These are phyloP conservation scores for Cremastinae sp. DNA, from an alignment of 2,888 invertebrate genomes.

Conservation along the genomic window DNA sequence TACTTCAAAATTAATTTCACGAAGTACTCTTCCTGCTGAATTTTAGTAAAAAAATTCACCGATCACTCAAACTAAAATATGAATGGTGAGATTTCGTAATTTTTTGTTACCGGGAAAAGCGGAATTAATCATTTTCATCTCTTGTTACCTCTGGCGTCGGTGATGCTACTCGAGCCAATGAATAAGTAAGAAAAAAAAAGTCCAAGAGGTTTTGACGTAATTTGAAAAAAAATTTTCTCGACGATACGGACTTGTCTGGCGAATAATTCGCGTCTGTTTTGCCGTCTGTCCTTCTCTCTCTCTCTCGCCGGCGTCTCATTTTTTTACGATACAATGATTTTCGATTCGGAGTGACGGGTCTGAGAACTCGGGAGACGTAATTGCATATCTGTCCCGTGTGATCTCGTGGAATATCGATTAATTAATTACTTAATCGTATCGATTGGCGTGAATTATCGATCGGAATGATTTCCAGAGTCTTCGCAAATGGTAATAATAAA, in stretches of 20 bases:
- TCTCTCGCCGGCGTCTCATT: slow-evolving; percentile 8
- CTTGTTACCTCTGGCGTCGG: too few relatives aligned
- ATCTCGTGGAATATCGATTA: slow-evolving; percentile 37
- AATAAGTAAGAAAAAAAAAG: too few relatives aligned
- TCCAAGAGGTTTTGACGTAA: too few relatives aligned
- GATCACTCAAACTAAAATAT: too few relatives aligned
- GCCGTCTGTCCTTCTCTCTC: background rate
- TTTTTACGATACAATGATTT: slow-evolving; percentile 29
- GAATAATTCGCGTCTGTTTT: slow-evolving; percentile 38
- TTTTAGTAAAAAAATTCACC: too few relatives aligned
- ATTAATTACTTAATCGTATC: slow-evolving; percentile 34
- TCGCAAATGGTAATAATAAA: background rate
- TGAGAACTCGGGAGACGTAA: slow-evolving; percentile 5
- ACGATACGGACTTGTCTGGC: slow-evolving; percentile 3
- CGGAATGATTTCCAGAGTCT: slow-evolving; percentile 19
- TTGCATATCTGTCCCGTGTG: slow-evolving; percentile 7
- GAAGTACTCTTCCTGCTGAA: too few relatives aligned
- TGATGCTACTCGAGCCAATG: too few relatives aligned
- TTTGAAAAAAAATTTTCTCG: too few relatives aligned
- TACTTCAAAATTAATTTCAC: too few relatives aligned
- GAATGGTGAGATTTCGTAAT: too few relatives aligned
- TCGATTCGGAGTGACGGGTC: slow-evolving; percentile 16
- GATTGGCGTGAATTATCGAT: slow-evolving; percentile 40
- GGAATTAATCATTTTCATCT: too few relatives aligned
- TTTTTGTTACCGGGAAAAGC: too few relatives aligned